Evolutionary conservation across 2,888 invertebrate genomes (phyloP), one percentile per base, ranked within the genome.

Genomic region (Zhengitettix transpicula): DNA sequence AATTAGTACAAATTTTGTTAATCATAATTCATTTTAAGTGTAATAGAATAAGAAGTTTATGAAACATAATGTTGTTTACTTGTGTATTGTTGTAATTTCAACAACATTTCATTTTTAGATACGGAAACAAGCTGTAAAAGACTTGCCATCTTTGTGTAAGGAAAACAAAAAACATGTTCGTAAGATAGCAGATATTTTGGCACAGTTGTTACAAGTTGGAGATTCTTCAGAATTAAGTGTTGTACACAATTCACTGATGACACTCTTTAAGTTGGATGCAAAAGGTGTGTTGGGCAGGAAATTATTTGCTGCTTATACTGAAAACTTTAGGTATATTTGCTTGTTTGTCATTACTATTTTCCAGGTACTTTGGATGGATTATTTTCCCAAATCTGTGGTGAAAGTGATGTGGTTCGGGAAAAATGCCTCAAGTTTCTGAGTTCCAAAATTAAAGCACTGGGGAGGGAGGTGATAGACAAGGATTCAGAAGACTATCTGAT

Each of bases 61-160:
- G n/a, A n/a, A n/a, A n/a, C n/a, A n/a, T n/a, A n/a, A n/a, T n/a
- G n/a, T n/a, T n/a, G n/a, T n/a, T n/a, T n/a, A n/a, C n/a, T n/a
- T n/a, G n/a, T n/a, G n/a, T n/a, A n/a, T n/a, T n/a, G n/a, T n/a
- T n/a, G n/a, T 28, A 7, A 28, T 28, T 28, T 28, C 7, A 28
- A 5, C 28, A n/a, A 28, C 28, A 28, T 28, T n/a, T 28, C 28
- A 67, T 64, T 62, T 71, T 57, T 70, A 94, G 94, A 94, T 94
- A 68, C 81, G 95, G 17, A 94, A 94, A 69, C 92, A 92, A 77
- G 95, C 94, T 14, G 93, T 95, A 66, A 93, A 92, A 74, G 89
- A 91, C 70, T 77, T 98, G 63, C 92, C 95, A 12, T 78, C 81
- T 52, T 76, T 97, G 61, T 95, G 94, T 70, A 89, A 89, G 72